A percentile compares a stretch with the other conserved stretches of the same genome.
Evolutionary conservation across 2,797 vertebrate genomes (phyloP).

Genomic region (Buphagus erythrorhynchus): DNA sequence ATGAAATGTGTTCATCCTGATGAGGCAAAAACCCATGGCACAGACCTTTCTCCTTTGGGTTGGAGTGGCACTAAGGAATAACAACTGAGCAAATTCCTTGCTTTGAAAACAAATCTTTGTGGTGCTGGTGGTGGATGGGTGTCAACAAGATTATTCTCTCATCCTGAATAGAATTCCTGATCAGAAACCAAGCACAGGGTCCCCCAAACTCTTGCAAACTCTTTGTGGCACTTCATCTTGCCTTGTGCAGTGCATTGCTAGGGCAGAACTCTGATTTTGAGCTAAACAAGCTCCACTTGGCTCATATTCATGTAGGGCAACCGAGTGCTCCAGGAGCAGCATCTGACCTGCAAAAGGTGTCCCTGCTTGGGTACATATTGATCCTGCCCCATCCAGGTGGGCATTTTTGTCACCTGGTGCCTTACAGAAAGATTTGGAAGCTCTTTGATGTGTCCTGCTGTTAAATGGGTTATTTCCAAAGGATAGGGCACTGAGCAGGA

Average conservation of each 20-base stretch:
- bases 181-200: not conserved
- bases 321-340: not conserved
- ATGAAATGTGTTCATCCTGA: not conserved
- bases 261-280: not conserved
- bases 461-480: not conserved
- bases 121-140: too few species aligned
- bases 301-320: not conserved
- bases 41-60: not conserved
- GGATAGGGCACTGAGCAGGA: not conserved
- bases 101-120: not conserved
- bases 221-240: not conserved
- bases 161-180: not conserved
- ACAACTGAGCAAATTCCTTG: not conserved
- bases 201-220: fast-evolving
- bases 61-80: not conserved
- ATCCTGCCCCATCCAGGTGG: not conserved
- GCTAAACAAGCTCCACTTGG: not conserved
- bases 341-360: not conserved
- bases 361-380: not conserved
- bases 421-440: not conserved
- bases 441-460: not conserved
- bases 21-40: not conserved
- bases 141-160: not conserved
- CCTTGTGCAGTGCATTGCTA: not conserved
- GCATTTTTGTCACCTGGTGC: not conserved